Percentiles rank a stretch among this genome's conserved stretches.
Evolutionary conservation across 2,113 vertebrate genomes (phyloP).

Genomic region (Cavia aperea): DNA sequence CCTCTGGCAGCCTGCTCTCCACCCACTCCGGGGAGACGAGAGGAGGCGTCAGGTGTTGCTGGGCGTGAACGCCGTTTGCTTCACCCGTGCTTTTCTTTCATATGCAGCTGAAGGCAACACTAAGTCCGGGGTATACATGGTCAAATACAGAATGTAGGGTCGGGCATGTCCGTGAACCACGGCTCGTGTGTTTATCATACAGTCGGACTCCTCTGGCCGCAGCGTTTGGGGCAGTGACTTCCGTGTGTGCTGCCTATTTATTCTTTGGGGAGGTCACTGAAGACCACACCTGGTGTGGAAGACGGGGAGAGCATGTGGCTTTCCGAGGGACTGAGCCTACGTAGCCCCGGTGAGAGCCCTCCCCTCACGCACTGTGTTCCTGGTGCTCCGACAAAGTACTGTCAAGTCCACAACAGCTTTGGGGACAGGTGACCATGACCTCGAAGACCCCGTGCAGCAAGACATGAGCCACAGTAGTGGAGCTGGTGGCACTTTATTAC

Average conservation of each 20-base stretch:
- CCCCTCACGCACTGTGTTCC: neutral
- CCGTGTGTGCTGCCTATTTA: neutral
- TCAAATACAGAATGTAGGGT: neutral
- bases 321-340: neutral
- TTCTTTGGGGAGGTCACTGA: neutral
- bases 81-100: neutral
- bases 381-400: neutral
- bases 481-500: neutral
- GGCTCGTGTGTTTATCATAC: neutral
- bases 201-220: neutral
- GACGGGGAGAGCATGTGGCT: neutral
- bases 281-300: neutral
- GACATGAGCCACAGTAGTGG: neutral
- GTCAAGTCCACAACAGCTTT: neutral
- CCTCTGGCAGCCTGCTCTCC: neutral
- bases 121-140: neutral
- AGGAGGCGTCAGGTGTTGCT: neutral
- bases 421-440: neutral
- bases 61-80: neutral
- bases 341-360: neutral
- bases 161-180: neutral
- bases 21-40: no score
- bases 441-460: neutral
- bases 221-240: neutral
- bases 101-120: neutral